Conservation (phyloP, 2,113 vertebrate genomes). For the Chloebia gouldiae region DNA sequence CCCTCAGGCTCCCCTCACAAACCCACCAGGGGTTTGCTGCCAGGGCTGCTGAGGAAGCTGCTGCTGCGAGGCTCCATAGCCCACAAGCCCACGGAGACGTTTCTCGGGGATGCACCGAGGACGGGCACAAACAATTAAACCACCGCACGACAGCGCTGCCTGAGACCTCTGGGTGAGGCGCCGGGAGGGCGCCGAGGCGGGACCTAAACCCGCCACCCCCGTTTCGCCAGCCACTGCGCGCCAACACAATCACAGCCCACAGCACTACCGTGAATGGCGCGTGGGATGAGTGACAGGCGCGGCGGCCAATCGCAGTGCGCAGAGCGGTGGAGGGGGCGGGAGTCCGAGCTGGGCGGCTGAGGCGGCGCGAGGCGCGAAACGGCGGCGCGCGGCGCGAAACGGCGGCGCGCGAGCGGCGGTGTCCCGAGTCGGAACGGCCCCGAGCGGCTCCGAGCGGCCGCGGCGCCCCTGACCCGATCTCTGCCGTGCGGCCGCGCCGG, state of each 20-base stretch:
- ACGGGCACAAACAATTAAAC: neutral
- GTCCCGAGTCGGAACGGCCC: neutral
- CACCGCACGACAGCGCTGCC: rapidly evolving
- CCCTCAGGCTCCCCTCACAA: neutral
- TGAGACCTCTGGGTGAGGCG: rapidly evolving
- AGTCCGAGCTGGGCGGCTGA: rapidly evolving
- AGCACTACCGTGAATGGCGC: neutral
- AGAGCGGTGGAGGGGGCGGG: rapidly evolving
- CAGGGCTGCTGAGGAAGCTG: neutral
- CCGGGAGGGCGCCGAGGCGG: rapidly evolving
- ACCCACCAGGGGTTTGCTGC: too few relatives aligned
- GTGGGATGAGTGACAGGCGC: neutral
- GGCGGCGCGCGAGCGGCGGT: rapidly evolving
- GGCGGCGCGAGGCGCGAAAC: neutral
- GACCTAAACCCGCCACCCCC: rapidly evolving
- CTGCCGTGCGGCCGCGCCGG: rapidly evolving
- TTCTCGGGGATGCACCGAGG: rapidly evolving
- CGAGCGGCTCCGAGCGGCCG: neutral
- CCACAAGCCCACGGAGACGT: neutral
- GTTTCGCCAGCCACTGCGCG: rapidly evolving
- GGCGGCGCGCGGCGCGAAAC: neutral
- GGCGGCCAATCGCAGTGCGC: rapidly evolving
- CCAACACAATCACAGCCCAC: rapidly evolving
- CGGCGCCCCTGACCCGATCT: rapidly evolving
- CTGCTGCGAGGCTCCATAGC: rapidly evolving